Percentiles rank a stretch among this genome's conserved stretches.
Evolutionary conservation across 2,888 invertebrate species (phyloP).

Genomic region (Lapara coniferarum): DNA sequence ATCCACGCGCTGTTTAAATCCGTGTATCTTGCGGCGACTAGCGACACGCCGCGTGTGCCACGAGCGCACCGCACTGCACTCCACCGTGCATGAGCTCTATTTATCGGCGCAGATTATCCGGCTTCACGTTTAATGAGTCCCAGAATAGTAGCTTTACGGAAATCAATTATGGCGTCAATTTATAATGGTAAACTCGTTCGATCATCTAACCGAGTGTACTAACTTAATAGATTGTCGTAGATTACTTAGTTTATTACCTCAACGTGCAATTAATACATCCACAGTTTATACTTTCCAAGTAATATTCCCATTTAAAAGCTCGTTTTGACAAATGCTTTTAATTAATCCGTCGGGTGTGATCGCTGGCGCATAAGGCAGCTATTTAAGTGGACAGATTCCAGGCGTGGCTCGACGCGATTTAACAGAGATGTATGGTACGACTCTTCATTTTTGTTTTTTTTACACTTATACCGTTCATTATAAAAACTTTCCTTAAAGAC

Average conservation of each 20-base stretch:
- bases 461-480: background rate
- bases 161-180: constrained; percentile 62
- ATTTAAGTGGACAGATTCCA: constrained; percentile 70
- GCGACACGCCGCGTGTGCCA: constrained; percentile 41
- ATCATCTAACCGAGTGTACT: constrained; percentile 57
- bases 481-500: constrained; percentile 23
- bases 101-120: constrained; percentile 53
- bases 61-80: background rate
- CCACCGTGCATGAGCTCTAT: constrained; percentile 31
- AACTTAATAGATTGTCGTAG: constrained; percentile 67
- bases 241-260: constrained; percentile 60
- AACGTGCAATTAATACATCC: constrained; percentile 62
- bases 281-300: constrained; percentile 50
- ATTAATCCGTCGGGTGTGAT: constrained; percentile 75
- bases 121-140: constrained; percentile 50
- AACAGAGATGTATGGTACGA: constrained; percentile 52
- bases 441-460: constrained; percentile 40
- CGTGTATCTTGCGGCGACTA: constrained; percentile 58
- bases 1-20: constrained; percentile 70
- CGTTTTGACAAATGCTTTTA: constrained; percentile 76
- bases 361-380: constrained; percentile 62
- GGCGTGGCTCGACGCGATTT: constrained; percentile 60
- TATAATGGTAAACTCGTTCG: constrained; percentile 57
- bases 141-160: constrained; percentile 55
- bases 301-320: constrained; percentile 62